Evolutionary conservation across 2,888 invertebrate genomes (phyloP).

Genomic region (Eupeodes luniger): DNA sequence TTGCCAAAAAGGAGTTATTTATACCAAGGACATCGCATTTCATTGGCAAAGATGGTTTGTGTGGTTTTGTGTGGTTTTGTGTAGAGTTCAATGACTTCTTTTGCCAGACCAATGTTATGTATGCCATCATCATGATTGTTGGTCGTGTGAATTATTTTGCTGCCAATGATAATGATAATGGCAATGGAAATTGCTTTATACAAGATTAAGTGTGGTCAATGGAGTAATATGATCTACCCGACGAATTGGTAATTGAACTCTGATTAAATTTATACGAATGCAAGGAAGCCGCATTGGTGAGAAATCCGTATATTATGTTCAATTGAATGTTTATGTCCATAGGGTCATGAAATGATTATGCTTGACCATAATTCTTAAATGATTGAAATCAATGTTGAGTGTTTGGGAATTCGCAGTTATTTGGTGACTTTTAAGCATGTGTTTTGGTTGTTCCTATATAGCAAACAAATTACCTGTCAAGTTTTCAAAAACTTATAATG

Average conservation of each 20-base stretch:
- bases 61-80: not conserved
- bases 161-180: slow-evolving; percentile 26
- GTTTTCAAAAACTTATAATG: no score
- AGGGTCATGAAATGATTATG: no score
- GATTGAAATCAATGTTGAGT: no score
- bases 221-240: not conserved
- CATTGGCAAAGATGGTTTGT: slow-evolving; percentile 17
- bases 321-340: no score
- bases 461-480: no score
- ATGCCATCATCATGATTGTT: not conserved
- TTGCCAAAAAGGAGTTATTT: not conserved
- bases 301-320: no score
- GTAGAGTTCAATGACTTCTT: not conserved
- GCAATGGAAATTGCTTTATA: slow-evolving; percentile 44
- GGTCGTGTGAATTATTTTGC: slow-evolving; percentile 11
- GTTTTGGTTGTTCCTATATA: no score
- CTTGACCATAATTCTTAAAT: no score
- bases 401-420: no score
- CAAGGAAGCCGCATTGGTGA: not conserved
- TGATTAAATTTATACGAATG: slow-evolving; percentile 13
- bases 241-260: slow-evolving; percentile 31
- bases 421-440: no score
- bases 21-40: slow-evolving; percentile 10
- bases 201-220: slow-evolving; percentile 57
- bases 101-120: not conserved